These are phyloP conservation scores for Himalopsyche phryganea DNA, from an alignment of 1,140 invertebrate genomes.

Conservation along the genomic window DNA sequence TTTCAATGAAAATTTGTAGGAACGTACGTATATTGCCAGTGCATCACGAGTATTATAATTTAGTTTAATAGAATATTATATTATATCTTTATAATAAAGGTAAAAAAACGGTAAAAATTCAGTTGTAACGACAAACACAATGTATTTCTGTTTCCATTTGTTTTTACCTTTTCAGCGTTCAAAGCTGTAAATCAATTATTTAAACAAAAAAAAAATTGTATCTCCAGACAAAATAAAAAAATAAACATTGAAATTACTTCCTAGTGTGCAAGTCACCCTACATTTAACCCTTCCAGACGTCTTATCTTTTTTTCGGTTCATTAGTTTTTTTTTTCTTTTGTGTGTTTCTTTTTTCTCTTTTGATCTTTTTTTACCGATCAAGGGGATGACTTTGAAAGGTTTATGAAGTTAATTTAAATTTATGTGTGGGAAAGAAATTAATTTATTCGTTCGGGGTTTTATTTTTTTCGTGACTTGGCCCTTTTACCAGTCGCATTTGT, in stretches of 20 bases:
- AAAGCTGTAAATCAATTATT: too few species aligned
- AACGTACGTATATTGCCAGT: too few species aligned
- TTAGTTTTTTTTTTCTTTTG: conserved; percentile 24
- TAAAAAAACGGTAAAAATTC: too few species aligned
- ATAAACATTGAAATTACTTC: neutral
- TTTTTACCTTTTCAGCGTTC: too few species aligned
- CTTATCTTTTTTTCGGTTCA: conserved; percentile 25
- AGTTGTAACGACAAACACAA: too few species aligned
- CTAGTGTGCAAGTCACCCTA: conserved; percentile 21
- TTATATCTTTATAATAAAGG: too few species aligned
- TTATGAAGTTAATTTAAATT: conserved; percentile 36
- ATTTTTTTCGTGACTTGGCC: conserved; percentile 12
- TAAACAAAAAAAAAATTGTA: too few species aligned
- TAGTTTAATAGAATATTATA: too few species aligned
- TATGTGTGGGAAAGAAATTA: conserved; percentile 35
- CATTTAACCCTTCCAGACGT: conserved; percentile 26
- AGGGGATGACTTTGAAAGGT: conserved; percentile 33
- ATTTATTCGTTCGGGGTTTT: conserved; percentile 18
- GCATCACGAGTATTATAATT: too few species aligned
- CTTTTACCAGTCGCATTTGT: conserved; percentile 10
- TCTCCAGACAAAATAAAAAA: too few species aligned
- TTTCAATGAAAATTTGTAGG: too few species aligned
- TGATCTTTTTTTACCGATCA: conserved; percentile 30
- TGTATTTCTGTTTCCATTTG: too few species aligned
- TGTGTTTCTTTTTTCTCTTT: conserved; percentile 23